Evolutionary conservation across 2,797 vertebrate species (phyloP).

Genomic region (Enteromius argenteus): DNA sequence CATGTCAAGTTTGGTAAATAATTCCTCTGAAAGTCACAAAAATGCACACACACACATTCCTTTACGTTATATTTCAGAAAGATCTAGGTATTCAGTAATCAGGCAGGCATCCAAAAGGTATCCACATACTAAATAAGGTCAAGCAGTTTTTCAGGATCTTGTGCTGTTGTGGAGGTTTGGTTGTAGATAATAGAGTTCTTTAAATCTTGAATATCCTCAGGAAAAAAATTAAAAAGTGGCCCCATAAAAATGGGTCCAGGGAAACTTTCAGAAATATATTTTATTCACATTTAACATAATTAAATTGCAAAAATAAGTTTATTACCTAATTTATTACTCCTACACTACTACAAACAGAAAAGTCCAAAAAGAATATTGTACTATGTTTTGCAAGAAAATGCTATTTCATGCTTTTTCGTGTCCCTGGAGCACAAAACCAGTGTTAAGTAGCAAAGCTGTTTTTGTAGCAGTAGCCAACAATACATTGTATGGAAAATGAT

Average conservation of each 20-base stretch:
- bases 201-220: not conserved
- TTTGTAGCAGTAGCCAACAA: not conserved
- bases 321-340: not conserved
- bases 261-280: not conserved
- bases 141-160: not conserved
- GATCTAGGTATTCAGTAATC: not conserved
- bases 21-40: not conserved
- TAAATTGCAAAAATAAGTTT: not conserved
- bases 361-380: not conserved
- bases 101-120: not conserved
- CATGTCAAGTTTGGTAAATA: not conserved
- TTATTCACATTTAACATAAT: not conserved
- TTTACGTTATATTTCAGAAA: not conserved
- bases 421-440: not conserved
- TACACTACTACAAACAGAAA: not conserved
- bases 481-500: not conserved
- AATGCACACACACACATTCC: not conserved
- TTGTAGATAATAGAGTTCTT: not conserved
- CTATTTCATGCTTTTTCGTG: not conserved
- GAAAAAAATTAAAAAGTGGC: not conserved
- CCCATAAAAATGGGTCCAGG: not conserved
- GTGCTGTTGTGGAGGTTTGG: not conserved
- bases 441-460: not conserved
- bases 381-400: not conserved
- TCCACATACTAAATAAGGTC: not conserved